Evolutionary conservation across 2,113 vertebrate genomes (phyloP).

Genomic region (Delphinus delphis): DNA sequence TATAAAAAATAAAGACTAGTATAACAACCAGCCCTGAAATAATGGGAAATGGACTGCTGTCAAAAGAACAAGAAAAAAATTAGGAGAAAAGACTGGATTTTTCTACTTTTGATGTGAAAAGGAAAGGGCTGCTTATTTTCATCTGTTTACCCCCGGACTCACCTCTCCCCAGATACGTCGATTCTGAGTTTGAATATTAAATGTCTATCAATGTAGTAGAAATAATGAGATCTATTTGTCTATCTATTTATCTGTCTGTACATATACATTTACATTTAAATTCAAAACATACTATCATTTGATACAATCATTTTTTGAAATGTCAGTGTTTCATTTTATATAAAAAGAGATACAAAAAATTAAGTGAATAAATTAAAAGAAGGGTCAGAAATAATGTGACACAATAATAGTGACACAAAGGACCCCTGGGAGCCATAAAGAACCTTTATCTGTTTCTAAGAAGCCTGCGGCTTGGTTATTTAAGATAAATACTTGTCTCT

Average conservation of each 20-base stretch:
- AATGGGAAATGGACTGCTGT: conserved; percentile 54
- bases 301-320: not conserved
- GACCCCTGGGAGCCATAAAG: not conserved
- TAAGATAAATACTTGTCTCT: not conserved
- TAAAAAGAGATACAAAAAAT: not conserved
- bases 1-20: not conserved
- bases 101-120: not conserved
- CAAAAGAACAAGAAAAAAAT: not conserved
- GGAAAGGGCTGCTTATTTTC: not conserved
- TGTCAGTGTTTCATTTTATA: not conserved
- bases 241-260: not conserved
- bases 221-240: not conserved
- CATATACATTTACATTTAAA: not conserved
- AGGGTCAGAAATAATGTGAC: not conserved
- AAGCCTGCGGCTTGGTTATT: not conserved
- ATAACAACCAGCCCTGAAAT: conserved; percentile 46
- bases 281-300: not conserved
- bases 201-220: not conserved
- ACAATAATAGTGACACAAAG: not conserved
- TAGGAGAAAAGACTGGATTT: not conserved
- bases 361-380: not conserved
- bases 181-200: conserved; percentile 30
- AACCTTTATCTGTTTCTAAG: not conserved
- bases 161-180: not conserved
- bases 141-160: not conserved